Conservation (phyloP, 1,140 invertebrate species). For the Ceratitis capitata region DNA sequence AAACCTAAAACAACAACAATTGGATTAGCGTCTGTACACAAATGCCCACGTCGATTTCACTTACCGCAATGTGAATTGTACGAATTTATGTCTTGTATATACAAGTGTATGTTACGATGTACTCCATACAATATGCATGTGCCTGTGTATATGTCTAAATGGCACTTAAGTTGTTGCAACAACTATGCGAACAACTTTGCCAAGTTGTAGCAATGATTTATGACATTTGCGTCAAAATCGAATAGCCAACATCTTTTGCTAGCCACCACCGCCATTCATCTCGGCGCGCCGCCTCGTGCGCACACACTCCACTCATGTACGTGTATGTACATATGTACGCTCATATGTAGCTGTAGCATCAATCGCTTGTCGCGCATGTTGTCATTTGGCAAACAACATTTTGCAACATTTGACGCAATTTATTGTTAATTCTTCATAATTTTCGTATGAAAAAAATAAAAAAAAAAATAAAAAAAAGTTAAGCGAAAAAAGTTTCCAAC, state of each 20-base stretch:
- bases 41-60: background rate
- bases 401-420: conserved; percentile 35
- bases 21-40: background rate
- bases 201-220: background rate
- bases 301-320: too few relatives aligned
- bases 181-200: conserved; percentile 28
- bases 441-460: background rate
- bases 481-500: too few relatives aligned
- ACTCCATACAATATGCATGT: too few relatives aligned
- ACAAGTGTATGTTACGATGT: too few relatives aligned
- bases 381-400: conserved; percentile 32
- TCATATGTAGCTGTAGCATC: background rate
- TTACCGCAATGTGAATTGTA: background rate
- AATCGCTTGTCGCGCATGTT: conserved; percentile 10
- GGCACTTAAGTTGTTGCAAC: conserved; percentile 33
- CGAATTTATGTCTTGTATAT: background rate
- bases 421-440: conserved; percentile 37
- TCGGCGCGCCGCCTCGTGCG: background rate
- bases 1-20: background rate
- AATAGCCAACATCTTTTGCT: background rate
- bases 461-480: too few relatives aligned
- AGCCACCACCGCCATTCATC: background rate
- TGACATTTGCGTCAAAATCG: conserved; percentile 25
- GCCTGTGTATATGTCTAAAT: background rate
- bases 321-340: too few relatives aligned